A percentile compares a stretch with the other conserved stretches of the same genome.
These are phyloP conservation scores for Pholis gunnellus DNA, from an alignment of 2,113 vertebrate species.

Conservation along the genomic window DNA sequence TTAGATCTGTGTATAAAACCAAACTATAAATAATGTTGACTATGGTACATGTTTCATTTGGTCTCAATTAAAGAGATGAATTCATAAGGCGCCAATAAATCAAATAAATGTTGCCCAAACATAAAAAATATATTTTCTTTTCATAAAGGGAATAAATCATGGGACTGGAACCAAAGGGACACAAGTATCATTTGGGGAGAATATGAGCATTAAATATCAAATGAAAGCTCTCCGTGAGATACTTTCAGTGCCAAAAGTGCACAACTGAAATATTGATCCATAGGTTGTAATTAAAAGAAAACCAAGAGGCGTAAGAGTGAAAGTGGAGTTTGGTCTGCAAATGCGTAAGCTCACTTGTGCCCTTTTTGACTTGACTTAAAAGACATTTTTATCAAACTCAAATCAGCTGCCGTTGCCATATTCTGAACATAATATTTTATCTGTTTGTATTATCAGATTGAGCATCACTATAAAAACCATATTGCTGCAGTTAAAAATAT, in stretches of 20 bases:
- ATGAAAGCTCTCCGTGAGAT: background rate
- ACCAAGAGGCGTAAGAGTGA: too few relatives aligned
- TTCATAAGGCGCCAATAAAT: background rate
- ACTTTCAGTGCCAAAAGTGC: background rate
- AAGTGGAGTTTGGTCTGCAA: background rate
- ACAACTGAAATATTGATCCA: background rate
- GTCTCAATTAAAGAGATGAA: slow-evolving; percentile 1
- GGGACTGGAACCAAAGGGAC: too few relatives aligned
- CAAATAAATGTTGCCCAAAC: background rate
- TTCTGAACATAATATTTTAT: background rate
- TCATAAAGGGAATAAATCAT: background rate
- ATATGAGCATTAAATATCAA: background rate
- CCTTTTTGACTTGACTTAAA: background rate
- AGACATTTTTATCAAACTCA: background rate
- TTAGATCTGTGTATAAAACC: slow-evolving; percentile 76
- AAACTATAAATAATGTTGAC: slow-evolving; percentile 72
- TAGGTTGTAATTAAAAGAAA: background rate
- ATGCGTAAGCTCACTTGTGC: too few relatives aligned
- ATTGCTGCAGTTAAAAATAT: background rate
- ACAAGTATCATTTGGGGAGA: background rate
- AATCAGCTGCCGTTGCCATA: background rate
- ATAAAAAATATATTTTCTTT: background rate
- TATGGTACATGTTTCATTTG: slow-evolving; percentile 22
- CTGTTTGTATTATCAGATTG: background rate
- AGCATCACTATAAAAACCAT: background rate